Evolutionary conservation across 2,888 invertebrate genomes (phyloP).

Genomic region (Iselma pallidipennis): DNA sequence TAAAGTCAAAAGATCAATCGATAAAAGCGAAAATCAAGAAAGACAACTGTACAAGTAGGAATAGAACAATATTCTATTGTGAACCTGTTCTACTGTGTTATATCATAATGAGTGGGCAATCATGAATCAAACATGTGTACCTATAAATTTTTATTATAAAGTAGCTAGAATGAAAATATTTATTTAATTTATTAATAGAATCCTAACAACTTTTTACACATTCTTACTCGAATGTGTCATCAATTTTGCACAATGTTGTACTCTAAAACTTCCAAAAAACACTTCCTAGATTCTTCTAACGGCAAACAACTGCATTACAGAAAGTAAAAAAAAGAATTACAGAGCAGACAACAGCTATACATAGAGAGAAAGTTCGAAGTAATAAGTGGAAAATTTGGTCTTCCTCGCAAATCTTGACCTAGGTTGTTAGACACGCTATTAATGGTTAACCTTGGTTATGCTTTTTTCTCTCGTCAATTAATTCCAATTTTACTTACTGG

Average conservation of each 20-base stretch:
- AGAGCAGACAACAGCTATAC: not conserved
- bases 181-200: too few relatives aligned
- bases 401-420: not conserved
- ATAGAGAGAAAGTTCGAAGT: not conserved
- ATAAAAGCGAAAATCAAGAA: too few relatives aligned
- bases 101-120: not conserved
- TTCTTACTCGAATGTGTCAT: too few relatives aligned
- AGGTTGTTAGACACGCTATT: not conserved
- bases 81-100: not conserved
- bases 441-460: not conserved
- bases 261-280: not conserved
- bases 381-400: not conserved
- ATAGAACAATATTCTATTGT: too few relatives aligned
- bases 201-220: too few relatives aligned
- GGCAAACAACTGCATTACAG: not conserved
- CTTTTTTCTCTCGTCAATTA: not conserved
- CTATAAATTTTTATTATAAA: not conserved
- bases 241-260: not conserved
- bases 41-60: not conserved
- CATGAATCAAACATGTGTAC: not conserved
- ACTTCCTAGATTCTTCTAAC: too few relatives aligned
- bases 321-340: not conserved
- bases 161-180: not conserved
- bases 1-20: too few relatives aligned
- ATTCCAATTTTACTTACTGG: too few relatives aligned